These are phyloP conservation scores for Pyrrhosoma nymphula DNA, from an alignment of 2,888 invertebrate species.

Conservation along the genomic window DNA sequence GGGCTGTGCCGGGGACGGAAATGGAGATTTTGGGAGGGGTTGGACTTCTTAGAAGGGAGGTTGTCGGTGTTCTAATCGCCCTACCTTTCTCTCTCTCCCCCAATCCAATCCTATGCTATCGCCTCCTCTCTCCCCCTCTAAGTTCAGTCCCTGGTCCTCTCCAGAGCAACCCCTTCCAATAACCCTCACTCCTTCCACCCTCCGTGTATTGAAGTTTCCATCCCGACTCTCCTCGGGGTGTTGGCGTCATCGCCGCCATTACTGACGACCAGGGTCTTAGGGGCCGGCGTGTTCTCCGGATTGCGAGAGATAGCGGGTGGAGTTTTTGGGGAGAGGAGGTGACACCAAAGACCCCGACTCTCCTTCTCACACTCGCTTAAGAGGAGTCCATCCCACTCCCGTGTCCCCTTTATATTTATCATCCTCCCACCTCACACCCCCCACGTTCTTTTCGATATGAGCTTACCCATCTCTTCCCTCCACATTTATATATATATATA, in stretches of 20 bases:
- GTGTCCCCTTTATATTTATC: slow-evolving; percentile 19
- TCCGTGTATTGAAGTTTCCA: background rate
- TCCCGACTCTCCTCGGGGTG: background rate
- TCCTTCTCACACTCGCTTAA: background rate
- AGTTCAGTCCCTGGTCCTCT: background rate
- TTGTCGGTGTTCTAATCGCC: slow-evolving; percentile 12
- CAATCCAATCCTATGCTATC: slow-evolving; percentile 10
- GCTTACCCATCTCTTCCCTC: background rate
- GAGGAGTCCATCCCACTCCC: background rate
- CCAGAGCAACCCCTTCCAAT: background rate
- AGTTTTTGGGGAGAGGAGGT: background rate
- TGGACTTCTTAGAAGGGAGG: background rate
- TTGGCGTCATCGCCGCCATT: slow-evolving; percentile 42
- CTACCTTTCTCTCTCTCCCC: background rate
- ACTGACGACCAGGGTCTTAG: slow-evolving; percentile 27
- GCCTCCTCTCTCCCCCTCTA: background rate
- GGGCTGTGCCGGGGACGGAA: background rate
- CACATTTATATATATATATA: background rate
- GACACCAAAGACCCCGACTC: background rate
- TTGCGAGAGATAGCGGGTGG: slow-evolving; percentile 44
- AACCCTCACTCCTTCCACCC: background rate
- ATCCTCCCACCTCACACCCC: background rate
- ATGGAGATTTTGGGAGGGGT: slow-evolving; percentile 14
- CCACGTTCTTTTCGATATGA: slow-evolving; percentile 8
- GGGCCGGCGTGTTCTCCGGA: background rate